A percentile compares a stretch with the other conserved stretches of the same genome.
These are phyloP conservation scores for Elysia chlorotica DNA, from an alignment of 1,140 invertebrate genomes.

Conservation along the genomic window DNA sequence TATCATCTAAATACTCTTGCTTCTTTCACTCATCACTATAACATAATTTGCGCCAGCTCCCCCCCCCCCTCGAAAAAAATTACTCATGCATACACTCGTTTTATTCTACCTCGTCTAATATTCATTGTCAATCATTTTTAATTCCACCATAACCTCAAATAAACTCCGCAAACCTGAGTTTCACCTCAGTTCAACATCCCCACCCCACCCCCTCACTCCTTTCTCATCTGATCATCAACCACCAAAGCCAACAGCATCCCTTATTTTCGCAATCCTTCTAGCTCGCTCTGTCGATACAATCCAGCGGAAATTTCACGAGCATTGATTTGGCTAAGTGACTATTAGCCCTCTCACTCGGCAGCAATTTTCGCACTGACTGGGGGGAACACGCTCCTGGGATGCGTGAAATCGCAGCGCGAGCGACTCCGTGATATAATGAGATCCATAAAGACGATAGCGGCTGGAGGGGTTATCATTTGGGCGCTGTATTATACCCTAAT, in stretches of 20 bases:
- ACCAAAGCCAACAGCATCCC: too few species aligned
- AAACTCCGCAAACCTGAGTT: too few species aligned
- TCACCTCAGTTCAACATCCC: neutral
- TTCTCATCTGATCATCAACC: neutral
- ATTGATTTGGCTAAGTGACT: constrained; percentile 27
- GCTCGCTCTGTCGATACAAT: neutral
- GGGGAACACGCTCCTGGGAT: neutral
- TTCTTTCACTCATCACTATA: too few species aligned
- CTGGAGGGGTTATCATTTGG: constrained; percentile 24
- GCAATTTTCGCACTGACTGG: constrained; percentile 19
- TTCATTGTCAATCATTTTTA: too few species aligned
- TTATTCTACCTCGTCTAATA: too few species aligned
- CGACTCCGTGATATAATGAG: constrained; percentile 22
- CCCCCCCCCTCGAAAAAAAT: too few species aligned
- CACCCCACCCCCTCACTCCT: neutral
- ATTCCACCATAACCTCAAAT: too few species aligned
- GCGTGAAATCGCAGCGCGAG: constrained; percentile 24
- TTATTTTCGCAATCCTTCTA: neutral
- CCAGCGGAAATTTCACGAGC: constrained; percentile 22
- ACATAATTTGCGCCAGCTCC: too few species aligned
- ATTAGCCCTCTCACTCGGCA: constrained; percentile 25
- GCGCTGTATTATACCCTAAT: constrained; percentile 24
- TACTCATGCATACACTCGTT: too few species aligned
- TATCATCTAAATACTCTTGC: too few species aligned
- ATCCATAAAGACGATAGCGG: constrained; percentile 22